Conservation (phyloP, 2,113 vertebrate genomes). For the Brienomyrus brachyistius region DNA sequence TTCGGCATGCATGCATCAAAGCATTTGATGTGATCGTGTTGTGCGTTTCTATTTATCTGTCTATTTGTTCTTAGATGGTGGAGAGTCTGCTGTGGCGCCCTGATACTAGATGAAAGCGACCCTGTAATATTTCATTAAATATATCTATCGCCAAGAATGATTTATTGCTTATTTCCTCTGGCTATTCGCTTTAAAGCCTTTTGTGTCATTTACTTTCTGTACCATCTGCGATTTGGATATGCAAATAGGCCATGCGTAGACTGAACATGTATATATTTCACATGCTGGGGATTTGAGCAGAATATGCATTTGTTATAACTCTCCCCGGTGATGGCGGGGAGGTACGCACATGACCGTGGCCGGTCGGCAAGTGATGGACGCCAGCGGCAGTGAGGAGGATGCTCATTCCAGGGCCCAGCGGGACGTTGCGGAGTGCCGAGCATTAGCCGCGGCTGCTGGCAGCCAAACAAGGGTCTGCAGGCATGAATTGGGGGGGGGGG, state of each 20-base stretch:
- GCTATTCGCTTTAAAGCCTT: conserved; percentile 19
- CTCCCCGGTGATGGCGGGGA: conserved; percentile 62
- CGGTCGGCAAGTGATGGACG: conserved; percentile 45
- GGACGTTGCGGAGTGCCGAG: conserved; percentile 73
- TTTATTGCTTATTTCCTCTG: conserved; percentile 2
- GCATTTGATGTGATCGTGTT: not conserved
- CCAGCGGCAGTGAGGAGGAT: conserved; percentile 58
- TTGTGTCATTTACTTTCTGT: conserved; percentile 25
- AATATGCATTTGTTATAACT: conserved; percentile 76
- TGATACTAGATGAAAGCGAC: conserved; percentile 5
- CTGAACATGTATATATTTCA: conserved; percentile 52
- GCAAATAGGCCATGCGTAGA: conserved; percentile 38
- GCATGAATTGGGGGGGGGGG: not conserved
- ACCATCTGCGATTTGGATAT: conserved; percentile 18
- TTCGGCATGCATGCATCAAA: not conserved
- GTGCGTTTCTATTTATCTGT: not conserved
- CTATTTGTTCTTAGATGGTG: not conserved
- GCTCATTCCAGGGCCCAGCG: conserved; percentile 54
- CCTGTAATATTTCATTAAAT: not conserved
- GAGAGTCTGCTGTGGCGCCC: not conserved
- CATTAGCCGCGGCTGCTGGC: conserved; percentile 56
- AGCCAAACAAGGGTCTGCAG: not conserved
- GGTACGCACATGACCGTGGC: conserved; percentile 70
- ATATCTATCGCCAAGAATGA: not conserved
- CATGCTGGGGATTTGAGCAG: conserved; percentile 67